Base-by-base conservation (phyloP, 2,113 vertebrate species). In the Micronycteris hirsuta region DNA sequence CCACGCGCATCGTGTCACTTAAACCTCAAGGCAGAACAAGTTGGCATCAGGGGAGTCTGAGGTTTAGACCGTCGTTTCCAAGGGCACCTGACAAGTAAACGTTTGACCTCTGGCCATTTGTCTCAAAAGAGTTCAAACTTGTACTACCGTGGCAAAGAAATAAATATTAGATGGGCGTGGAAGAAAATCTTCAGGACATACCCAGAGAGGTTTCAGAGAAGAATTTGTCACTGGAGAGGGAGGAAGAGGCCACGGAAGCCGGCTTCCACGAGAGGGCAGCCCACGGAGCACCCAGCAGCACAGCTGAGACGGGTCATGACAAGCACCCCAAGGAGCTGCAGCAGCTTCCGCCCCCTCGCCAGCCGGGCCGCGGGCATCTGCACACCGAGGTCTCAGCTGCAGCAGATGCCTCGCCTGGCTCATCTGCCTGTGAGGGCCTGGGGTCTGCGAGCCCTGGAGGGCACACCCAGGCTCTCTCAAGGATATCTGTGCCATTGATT, bases 101-200 rank as follows among this genome's bases (percentile, higher is more conserved):
- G 24, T 36, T 56, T 31, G n/a, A 82, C 68, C 28, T 58, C 56
- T 52, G 49, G 49, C 31, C 20, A 1, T 22, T 81, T 31, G 31
- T 90, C 38, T 82, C 45, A 41, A n/a, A n/a, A 86, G 36, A 86
- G 22, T 58, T 82, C 43, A 70, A 81, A 94, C 2, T 43, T 89
- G 63, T 86, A 70, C 67, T 71, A 17, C 52, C 7, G 17, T 36
- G 49, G 78, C 22, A 61, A 58, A 52, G 52, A 84, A 84, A 54
- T 36, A 70, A 70, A 47, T n/a, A 28, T 15, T 68, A 17, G 71
- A 7, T 58, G 33, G 20, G 12, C 56, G 12, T 47, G 38, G 49
- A 92, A 61, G 71, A 68, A 88, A 77, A 89, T 17, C 65, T 38
- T 80, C 41, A 58, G 78, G 71, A 41, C 11, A 15, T 28, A 65